These are phyloP conservation scores for Lasiurus borealis DNA, from an alignment of 2,113 vertebrate species.

Conservation along the genomic window DNA sequence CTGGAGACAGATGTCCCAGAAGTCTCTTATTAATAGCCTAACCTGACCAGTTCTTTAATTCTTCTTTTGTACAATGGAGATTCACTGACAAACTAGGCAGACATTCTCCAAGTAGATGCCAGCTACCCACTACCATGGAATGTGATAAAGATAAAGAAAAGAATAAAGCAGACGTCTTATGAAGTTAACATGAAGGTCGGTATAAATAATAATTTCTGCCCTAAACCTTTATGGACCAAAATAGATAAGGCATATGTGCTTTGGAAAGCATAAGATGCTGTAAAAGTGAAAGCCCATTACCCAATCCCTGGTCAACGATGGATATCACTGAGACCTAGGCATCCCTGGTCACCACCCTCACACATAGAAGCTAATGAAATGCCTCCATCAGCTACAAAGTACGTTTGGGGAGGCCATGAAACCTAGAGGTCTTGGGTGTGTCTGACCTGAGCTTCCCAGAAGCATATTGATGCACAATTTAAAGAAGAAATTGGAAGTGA, in stretches of 20 bases:
- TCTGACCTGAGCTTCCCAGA: not conserved
- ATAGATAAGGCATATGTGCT: not conserved
- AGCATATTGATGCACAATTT: not conserved
- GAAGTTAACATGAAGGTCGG: not conserved
- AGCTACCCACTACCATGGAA: not conserved
- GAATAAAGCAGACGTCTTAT: not conserved
- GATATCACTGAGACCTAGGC: not conserved
- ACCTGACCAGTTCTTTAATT: not conserved
- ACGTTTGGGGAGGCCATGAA: not conserved
- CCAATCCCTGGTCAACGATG: not conserved
- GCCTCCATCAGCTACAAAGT: not conserved
- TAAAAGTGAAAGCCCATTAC: not conserved
- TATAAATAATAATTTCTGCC: not conserved
- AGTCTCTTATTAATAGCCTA: not conserved
- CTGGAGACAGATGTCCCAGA: not conserved
- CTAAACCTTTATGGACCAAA: not conserved
- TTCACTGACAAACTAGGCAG: not conserved
- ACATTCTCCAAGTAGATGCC: not conserved
- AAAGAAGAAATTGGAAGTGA: not conserved
- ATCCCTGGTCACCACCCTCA: not conserved
- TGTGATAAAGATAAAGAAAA: not conserved
- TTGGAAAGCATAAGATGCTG: not conserved
- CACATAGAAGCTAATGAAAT: not conserved
- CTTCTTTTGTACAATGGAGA: not conserved
- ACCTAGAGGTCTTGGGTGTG: not conserved